A percentile compares a stretch with the other conserved stretches of the same genome.
These are phyloP conservation scores for Heliconius eleuchia DNA, from an alignment of 1,140 invertebrate species.

Conservation along the genomic window DNA sequence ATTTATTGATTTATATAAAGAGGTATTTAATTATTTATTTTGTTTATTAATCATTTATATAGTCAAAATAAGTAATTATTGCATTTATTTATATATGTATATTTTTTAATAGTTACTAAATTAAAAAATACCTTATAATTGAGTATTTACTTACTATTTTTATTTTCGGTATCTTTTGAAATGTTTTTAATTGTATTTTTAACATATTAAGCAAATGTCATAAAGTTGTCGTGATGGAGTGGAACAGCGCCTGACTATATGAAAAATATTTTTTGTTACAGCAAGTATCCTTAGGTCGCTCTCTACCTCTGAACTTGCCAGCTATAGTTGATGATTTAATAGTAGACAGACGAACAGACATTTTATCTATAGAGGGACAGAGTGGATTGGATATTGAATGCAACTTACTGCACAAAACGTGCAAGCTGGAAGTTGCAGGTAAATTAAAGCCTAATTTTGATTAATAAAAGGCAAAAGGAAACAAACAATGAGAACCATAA, in stretches of 20 bases:
- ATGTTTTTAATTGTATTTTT: no score
- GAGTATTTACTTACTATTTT: no score
- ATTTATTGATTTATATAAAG: constrained; percentile 68
- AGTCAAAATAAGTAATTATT: no score
- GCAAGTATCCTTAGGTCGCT: constrained; percentile 62
- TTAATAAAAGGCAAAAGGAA: no score
- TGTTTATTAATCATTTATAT: neutral
- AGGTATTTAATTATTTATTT: constrained; percentile 47
- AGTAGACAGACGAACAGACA: constrained; percentile 61
- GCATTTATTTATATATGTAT: no score
- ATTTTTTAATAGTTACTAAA: no score
- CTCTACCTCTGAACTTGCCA: constrained; percentile 55
- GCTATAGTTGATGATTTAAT: constrained; percentile 56
- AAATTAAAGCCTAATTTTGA: constrained; percentile 21
- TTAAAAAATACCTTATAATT: no score
- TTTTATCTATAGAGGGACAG: constrained; percentile 48
- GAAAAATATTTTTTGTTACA: constrained; percentile 37
- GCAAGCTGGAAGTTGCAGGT: constrained; percentile 80
- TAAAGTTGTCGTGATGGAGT: neutral
- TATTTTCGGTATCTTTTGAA: no score
- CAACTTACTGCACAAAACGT: constrained; percentile 73
- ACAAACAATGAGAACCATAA: no score
- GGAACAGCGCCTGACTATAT: neutral
- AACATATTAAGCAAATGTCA: neutral
- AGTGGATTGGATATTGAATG: constrained; percentile 60